A percentile compares a stretch with the other conserved stretches of the same genome.
phyloP scores from a whole-genome alignment of 2,113 vertebrate genomes.

The Tychaedon coryphoeus region DNA sequence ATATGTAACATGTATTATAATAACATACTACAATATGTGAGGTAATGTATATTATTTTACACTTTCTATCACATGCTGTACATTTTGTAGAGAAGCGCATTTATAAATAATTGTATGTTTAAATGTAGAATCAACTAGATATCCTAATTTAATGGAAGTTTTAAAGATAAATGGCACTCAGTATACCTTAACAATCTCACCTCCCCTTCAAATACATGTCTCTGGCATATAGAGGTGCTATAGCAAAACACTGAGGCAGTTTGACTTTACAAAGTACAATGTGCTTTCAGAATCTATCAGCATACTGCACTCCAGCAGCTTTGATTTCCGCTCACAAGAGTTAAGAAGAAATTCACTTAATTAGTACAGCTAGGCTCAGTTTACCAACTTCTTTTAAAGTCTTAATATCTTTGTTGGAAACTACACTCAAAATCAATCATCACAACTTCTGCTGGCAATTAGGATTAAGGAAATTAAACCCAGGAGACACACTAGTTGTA shows the following conservation, averaged over 20 bases:
- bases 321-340: neutral
- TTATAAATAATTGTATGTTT: neutral
- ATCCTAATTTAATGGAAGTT: neutral
- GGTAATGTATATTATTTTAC: neutral
- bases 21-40: neutral
- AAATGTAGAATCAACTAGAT: neutral
- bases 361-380: neutral
- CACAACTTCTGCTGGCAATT: neutral
- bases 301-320: neutral
- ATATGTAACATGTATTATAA: neutral
- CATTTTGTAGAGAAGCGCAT: neutral
- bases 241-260: neutral
- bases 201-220: neutral
- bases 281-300: neutral
- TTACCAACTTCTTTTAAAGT: neutral
- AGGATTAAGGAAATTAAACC: slow-evolving; percentile 19
- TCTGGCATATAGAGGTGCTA: neutral
- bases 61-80: neutral
- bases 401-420: neutral
- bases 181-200: neutral
- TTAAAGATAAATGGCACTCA: neutral
- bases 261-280: neutral
- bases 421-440: neutral
- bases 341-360: neutral
- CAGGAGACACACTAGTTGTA: neutral